Base-by-base conservation (phyloP, 2,888 invertebrate genomes). In the Drosophila atripex region DNA sequence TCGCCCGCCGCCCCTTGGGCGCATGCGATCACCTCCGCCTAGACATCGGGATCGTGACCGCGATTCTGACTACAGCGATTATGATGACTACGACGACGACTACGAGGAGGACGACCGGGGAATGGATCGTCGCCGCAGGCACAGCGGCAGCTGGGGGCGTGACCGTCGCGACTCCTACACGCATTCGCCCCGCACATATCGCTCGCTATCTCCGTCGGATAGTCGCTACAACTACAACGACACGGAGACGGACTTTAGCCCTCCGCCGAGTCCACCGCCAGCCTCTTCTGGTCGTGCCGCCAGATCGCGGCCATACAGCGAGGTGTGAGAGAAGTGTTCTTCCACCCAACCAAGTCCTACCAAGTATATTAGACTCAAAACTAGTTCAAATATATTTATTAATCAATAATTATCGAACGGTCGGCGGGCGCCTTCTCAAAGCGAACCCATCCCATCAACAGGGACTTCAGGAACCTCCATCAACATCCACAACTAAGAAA, bases 181-280 rank as follows among this genome's bases (percentile, higher is more conserved):
- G 57, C 86, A 89, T 32, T 89, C 90, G 50, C 88, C 89, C 25
- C 89, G 90, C 58, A 88, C 89, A 53, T 89, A 90, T 78, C 89
- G 90, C 45, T 90, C 90, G 47, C 83, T 93, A 23, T 92, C 92
- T 32, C 89, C 90, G 28, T 86, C 90, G 38, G 89, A 90, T 65
- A 89, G 90, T 74, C 90, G 91, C 28, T 91, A 90, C 68, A 92
- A 94, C 70, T 94, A 93, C 89, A 93, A 94, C 71, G 94, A 94
- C 80, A 94, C 94, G n/a, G 95, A 95, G 89, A 93, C 94, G 12
- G 95, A 95, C 86, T 93, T 93, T 80, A 94, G 94, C 91, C 94
- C 94, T 3, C 94, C 94, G 77, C 94, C 94, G 49, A 94, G 94
- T 12, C 91, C 94, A 1, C 93, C 53, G 16, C 84, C 75, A 14